These are phyloP conservation scores for Callorhinus ursinus DNA, from an alignment of 2,113 vertebrate genomes.

Conservation along the genomic window DNA sequence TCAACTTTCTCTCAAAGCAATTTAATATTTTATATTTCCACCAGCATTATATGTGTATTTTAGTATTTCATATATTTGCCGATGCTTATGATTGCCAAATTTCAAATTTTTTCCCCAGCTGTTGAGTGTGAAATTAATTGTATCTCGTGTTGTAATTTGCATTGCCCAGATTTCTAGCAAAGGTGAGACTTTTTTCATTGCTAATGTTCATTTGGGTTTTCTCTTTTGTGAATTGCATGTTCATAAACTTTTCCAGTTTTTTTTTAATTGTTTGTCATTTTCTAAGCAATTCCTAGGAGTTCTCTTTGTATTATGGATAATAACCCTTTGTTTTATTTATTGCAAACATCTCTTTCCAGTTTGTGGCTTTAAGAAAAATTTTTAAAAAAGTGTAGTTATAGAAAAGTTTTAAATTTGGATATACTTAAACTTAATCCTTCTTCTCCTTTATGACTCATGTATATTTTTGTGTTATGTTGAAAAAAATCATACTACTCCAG, in stretches of 20 bases:
- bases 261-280: background rate
- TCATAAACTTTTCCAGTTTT: background rate
- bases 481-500: background rate
- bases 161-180: background rate
- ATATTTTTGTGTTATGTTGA: background rate
- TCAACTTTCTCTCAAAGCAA: background rate
- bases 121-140: background rate
- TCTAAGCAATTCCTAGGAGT: background rate
- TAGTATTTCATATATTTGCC: background rate
- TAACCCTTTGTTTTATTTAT: background rate
- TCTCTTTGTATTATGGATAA: background rate
- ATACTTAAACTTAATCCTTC: background rate
- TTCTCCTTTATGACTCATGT: background rate
- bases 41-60: background rate
- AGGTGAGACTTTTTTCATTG: background rate
- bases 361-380: no score
- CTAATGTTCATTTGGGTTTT: background rate
- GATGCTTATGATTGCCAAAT: background rate
- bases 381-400: no score
- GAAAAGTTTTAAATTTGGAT: background rate
- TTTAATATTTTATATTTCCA: background rate
- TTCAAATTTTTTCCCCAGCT: background rate
- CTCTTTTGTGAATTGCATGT: background rate
- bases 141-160: background rate
- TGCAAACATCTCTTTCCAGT: no score